Base-by-base conservation (phyloP, 2,797 vertebrate species). In the Cynodonichthys magdalenae region DNA sequence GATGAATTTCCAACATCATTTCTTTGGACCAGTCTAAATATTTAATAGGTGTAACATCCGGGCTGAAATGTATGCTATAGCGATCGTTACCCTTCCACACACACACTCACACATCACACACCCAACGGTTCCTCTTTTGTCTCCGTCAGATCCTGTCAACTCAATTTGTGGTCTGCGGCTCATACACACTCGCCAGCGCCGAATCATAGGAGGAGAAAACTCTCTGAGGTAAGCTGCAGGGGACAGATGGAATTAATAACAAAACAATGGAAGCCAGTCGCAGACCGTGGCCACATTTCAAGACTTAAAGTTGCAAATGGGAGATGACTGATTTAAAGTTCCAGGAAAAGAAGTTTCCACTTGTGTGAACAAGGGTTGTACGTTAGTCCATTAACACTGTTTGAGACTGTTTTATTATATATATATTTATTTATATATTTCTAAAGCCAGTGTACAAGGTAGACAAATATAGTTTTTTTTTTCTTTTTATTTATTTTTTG, bases 201-300 rank as follows among this genome's bases (percentile, higher is more conserved):
- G 98, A 77, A 98, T 99, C 85, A 95, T 99, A 72, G 98, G 98
- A 71, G 98, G 98, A 55, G 95, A 95, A 83, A 99, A 98, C 89
- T 97, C 98, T 73, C 92, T 98, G 92, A 94, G 98, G 98, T 99
- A 73, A 86, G 83, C 56, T 66, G 59, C 34, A 74, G 27, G 63
- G 61, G 70, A 66, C 57, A 70, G 50, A 31, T 39, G 72, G 75
- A 69, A 77, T 69, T 76, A 77, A 77, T 82, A 64, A 70, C 45
- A 62, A 62, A 45, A 58, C 5, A 57, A 27, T 45, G 45, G 50
- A 42, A 15, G 39, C 4, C 58, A 63, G 72, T 62, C 69, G 75
- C 39, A 68, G 60, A 55, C 47, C 70, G 64, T 69, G 42, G 53
- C 58, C 54, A 41, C 46, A 62, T 72, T 70, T 74, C n/a, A 68